Base-by-base conservation (phyloP, 2,888 invertebrate genomes). In the Dilophus febrilis region DNA sequence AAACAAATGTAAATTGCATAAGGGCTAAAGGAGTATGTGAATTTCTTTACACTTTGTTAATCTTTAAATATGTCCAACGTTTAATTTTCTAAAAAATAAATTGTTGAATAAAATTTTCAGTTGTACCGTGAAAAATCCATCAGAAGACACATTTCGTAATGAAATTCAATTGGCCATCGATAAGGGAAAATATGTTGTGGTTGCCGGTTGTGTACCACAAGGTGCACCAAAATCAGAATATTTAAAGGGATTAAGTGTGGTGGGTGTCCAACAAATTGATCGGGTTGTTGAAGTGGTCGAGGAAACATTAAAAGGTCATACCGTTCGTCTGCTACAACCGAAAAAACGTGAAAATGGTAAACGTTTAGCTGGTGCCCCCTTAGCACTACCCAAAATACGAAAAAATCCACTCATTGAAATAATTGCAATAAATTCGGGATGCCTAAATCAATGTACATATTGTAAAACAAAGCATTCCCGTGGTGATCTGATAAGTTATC, bases 261-360 rank as follows among this genome's bases (percentile, higher is more conserved):
- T 98, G n/a, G 97, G 97, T 0, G 95, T 97, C 0, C 94, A 97
- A 53, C 97, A 98, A 66, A 97, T 98, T 44, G 95, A 98, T 58
- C 68, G 94, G 44, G 87, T 98, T 2, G 86, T 95, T 0, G 94
- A 97, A 64, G 90, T 97, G 1, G 95, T 98, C 0, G 97, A 97
- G 58, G 95, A 98, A 64, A 92, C 95, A 0, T 61, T 98, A 0
- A 94, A 94, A 71, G 95, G 81, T 2, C 75, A 82, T 16, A 35
- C 34, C 3, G 84, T 88, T 2, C 69, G 79, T 12, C 57, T 82
- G 7, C 64, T 88, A 7, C 83, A 83, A n/a, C 77, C 78, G 47
- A 92, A 90, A 52, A 91, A 84, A 45, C 65, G 64, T 4, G 5
- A 22, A 22, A 71, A 72, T 33, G 86, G 82, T 0, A 77, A 75